Evolutionary conservation across 2,113 vertebrate genomes (phyloP).

Genomic region (Procavia capensis): DNA sequence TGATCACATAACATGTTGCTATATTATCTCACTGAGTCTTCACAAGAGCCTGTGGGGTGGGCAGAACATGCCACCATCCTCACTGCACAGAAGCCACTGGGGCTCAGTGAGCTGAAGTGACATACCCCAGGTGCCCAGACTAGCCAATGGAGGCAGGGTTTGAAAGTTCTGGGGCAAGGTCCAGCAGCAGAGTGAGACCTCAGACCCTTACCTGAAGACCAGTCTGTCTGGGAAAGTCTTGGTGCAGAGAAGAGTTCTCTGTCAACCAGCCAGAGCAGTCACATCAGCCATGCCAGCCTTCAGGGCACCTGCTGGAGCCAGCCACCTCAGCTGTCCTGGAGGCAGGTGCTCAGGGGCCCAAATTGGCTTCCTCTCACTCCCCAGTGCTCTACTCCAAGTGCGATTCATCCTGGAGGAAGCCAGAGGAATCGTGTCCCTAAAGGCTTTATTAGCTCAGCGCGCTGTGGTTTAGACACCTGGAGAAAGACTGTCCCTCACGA

Average conservation of each 20-base stretch:
- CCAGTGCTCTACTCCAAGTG: neutral
- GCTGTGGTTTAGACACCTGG: neutral
- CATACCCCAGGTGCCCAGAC: neutral
- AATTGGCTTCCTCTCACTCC: neutral
- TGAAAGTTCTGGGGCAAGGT: fast-evolving
- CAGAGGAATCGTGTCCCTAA: neutral
- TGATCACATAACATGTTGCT: neutral
- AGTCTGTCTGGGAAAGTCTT: neutral
- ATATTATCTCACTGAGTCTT: neutral
- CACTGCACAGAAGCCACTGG: too few relatives aligned
- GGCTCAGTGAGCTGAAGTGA: neutral
- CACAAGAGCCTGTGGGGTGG: neutral
- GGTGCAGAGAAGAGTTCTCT: neutral
- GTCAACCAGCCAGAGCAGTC: neutral
- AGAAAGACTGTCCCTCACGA: neutral
- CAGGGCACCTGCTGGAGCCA: neutral
- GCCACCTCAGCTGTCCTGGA: neutral
- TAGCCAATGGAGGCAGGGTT: neutral
- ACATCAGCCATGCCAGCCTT: neutral
- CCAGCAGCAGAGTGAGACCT: neutral
- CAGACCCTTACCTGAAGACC: neutral
- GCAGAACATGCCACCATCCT: neutral
- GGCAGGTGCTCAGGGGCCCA: neutral
- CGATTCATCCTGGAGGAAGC: neutral
- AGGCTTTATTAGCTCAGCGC: neutral